Conservation (phyloP, 2,797 vertebrate species). For the Lycodopsis pacificus region DNA sequence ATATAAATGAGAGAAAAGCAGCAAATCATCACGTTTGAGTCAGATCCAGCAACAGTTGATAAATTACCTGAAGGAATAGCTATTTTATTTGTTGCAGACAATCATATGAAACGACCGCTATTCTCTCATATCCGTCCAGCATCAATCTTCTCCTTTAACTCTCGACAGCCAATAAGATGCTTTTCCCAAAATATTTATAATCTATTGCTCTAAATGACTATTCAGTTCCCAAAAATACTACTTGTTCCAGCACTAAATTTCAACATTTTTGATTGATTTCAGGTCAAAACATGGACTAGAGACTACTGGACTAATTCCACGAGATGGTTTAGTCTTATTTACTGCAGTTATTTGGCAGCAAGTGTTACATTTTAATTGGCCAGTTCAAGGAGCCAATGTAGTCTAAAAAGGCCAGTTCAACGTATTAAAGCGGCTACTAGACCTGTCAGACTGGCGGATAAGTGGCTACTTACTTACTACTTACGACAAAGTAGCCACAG, state of each 20-base stretch:
- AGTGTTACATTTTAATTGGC: background rate
- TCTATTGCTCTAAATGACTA: background rate
- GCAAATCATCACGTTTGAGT: background rate
- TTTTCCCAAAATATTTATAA: background rate
- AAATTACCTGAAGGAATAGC: background rate
- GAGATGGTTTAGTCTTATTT: background rate
- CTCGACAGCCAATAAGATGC: background rate
- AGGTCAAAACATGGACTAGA: background rate
- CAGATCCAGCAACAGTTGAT: background rate
- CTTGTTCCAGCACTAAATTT: background rate
- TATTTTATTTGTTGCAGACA: background rate
- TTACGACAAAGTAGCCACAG: slow-evolving; percentile 21
- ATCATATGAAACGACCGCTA: background rate
- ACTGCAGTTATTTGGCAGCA: slow-evolving; percentile 2
- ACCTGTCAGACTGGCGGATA: slow-evolving; percentile 28
- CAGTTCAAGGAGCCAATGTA: background rate
- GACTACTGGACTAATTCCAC: background rate
- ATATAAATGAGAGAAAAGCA: background rate
- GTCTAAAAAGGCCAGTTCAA: slow-evolving; percentile 5
- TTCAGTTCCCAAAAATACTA: background rate
- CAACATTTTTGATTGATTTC: background rate
- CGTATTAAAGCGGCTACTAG: slow-evolving; percentile 7
- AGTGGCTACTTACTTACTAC: slow-evolving; percentile 11
- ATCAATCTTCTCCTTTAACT: background rate
- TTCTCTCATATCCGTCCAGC: background rate